Conservation (phyloP, 2,113 vertebrate genomes). For the Triplophysa rosa region DNA sequence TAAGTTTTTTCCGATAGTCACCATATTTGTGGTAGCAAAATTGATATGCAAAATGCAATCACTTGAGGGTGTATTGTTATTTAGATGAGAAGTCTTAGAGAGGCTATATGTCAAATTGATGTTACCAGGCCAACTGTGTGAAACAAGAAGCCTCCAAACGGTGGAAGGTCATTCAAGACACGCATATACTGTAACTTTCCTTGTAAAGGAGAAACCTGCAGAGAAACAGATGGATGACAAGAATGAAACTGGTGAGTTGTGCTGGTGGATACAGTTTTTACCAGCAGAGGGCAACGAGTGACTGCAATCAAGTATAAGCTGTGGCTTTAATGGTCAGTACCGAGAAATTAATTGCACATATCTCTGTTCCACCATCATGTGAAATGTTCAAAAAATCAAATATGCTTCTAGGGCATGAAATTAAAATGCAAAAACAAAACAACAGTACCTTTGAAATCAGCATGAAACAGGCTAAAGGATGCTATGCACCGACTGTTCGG, state of each 20-base stretch:
- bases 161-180: slow-evolving; percentile 94
- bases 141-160: slow-evolving; percentile 94
- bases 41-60: background rate
- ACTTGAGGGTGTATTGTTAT: background rate
- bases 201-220: slow-evolving; percentile 88
- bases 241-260: background rate
- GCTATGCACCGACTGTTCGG: background rate
- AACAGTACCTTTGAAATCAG: background rate
- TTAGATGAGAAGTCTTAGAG: too few species aligned
- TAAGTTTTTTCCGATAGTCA: too few species aligned
- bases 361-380: background rate
- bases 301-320: background rate
- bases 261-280: slow-evolving; percentile 6
- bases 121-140: slow-evolving; percentile 95
- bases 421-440: background rate
- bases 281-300: slow-evolving; percentile 42
- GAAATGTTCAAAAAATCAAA: background rate
- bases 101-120: background rate
- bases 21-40: background rate
- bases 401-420: background rate
- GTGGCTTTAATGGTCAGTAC: background rate
- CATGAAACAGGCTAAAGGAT: background rate
- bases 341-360: background rate
- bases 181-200: slow-evolving; percentile 97
- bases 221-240: background rate